A percentile compares a stretch with the other conserved stretches of the same genome.
phyloP scores from a whole-genome alignment of 1,140 invertebrate species.

The Lordiphosa stackelbergi region DNA sequence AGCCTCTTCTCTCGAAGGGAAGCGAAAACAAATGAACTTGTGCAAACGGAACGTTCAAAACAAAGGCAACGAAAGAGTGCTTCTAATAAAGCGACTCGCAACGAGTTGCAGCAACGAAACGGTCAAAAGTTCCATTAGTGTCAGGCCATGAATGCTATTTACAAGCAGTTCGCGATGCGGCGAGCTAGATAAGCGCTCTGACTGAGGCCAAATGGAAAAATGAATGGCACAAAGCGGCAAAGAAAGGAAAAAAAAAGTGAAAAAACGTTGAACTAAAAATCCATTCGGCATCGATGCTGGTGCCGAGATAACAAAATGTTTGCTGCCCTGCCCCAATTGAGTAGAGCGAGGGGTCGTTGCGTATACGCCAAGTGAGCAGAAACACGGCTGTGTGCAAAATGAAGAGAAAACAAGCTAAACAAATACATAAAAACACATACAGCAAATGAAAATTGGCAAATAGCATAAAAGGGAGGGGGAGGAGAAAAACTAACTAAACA shows the following conservation, averaged over 20 bases:
- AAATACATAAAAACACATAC: slow-evolving; percentile 39
- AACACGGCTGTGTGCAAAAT: slow-evolving; percentile 16
- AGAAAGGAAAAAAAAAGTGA: slow-evolving; percentile 18
- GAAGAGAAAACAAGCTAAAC: slow-evolving; percentile 40
- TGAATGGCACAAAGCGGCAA: slow-evolving; percentile 38
- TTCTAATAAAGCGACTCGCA: slow-evolving; percentile 12
- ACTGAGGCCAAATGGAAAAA: slow-evolving; percentile 42
- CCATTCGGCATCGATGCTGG: slow-evolving; percentile 59
- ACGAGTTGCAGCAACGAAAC: slow-evolving; percentile 41
- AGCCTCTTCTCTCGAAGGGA: slow-evolving; percentile 1
- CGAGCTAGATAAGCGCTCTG: slow-evolving; percentile 47
- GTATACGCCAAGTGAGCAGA: slow-evolving; percentile 55
- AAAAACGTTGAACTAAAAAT: slow-evolving; percentile 47
- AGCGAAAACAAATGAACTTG: slow-evolving; percentile 31
- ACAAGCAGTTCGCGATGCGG: slow-evolving; percentile 62
- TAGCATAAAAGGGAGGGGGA: slow-evolving; percentile 11
- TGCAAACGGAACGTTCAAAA: slow-evolving; percentile 10
- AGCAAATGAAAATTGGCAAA: slow-evolving; percentile 52
- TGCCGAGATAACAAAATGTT: slow-evolving; percentile 61
- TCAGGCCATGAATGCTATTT: slow-evolving; percentile 67
- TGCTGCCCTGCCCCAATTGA: slow-evolving; percentile 56
- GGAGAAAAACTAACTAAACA: slow-evolving; percentile 33
- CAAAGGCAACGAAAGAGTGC: slow-evolving; percentile 17
- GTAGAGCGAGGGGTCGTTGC: slow-evolving; percentile 37
- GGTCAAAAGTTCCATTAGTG: slow-evolving; percentile 67